Conservation (phyloP, 2,797 vertebrate species). For the Strix occidentalis region DNA sequence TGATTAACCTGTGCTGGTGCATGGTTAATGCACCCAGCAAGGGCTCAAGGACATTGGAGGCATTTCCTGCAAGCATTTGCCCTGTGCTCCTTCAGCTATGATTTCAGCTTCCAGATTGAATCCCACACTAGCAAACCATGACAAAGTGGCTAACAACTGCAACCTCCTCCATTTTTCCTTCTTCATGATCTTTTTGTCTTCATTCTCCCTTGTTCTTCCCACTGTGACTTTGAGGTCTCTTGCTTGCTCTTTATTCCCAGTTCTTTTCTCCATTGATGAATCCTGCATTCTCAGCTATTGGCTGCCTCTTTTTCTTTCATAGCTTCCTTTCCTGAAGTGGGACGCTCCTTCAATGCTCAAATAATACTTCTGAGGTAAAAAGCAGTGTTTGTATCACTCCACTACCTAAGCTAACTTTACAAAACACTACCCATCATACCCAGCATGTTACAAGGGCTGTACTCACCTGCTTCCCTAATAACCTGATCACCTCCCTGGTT, state of each 20-base stretch:
- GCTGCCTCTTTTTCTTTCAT: neutral
- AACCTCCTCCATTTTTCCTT: neutral
- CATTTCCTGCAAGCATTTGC: neutral
- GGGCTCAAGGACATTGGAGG: neutral
- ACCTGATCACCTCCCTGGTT: neutral
- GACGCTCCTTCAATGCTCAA: neutral
- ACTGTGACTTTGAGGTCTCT: neutral
- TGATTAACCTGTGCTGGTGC: neutral
- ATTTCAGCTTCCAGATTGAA: neutral
- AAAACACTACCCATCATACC: neutral
- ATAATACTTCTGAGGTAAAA: neutral
- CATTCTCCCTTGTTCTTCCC: neutral
- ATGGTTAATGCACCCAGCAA: neutral
- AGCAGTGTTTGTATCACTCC: neutral
- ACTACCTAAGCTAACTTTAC: neutral
- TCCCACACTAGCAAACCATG: neutral
- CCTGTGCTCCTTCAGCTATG: neutral
- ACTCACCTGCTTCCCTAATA: neutral
- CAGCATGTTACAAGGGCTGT: neutral
- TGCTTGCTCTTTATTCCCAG: neutral
- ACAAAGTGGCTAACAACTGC: neutral
- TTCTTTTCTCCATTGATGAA: neutral
- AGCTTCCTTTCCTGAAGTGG: neutral
- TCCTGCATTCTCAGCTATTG: neutral
- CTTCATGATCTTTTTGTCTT: neutral